A percentile compares a stretch with the other conserved stretches of the same genome.
Conservation (phyloP, 2,797 vertebrate genomes). For the Enteromius mattozi region DNA sequence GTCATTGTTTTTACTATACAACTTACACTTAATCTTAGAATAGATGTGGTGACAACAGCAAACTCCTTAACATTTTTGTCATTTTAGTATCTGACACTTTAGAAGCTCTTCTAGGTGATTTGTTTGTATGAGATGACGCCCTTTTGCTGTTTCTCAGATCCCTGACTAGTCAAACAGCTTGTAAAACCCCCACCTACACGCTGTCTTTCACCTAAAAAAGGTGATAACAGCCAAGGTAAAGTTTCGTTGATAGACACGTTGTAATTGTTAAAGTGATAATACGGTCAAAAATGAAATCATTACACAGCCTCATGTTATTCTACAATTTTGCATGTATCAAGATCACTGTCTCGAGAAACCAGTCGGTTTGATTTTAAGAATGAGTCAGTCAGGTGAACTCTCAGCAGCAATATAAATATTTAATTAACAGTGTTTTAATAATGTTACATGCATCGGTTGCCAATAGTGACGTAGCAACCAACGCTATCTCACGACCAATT, state of each 20-base stretch:
- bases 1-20: not conserved
- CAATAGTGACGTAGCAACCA: not conserved
- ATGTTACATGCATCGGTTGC: not conserved
- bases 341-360: not conserved
- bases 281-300: not conserved
- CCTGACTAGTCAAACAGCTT: slow-evolving; percentile 31
- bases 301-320: not conserved
- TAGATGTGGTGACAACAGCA: not conserved
- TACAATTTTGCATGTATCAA: not conserved
- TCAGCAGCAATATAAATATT: not conserved
- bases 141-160: slow-evolving; percentile 15
- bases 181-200: slow-evolving; percentile 39
- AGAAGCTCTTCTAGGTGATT: slow-evolving; percentile 8
- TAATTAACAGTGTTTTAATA: not conserved
- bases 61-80: not conserved
- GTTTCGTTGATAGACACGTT: slow-evolving; percentile 22
- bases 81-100: not conserved
- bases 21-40: not conserved
- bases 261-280: slow-evolving; percentile 16
- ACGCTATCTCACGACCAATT: too few species aligned
- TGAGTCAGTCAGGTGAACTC: not conserved
- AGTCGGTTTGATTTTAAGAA: not conserved
- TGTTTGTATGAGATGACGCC: not conserved
- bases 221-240: slow-evolving; percentile 6
- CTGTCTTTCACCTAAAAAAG: slow-evolving; percentile 21